A percentile compares a stretch with the other conserved stretches of the same genome.
Conservation (phyloP, 1,140 invertebrate species). For the Popillia japonica region DNA sequence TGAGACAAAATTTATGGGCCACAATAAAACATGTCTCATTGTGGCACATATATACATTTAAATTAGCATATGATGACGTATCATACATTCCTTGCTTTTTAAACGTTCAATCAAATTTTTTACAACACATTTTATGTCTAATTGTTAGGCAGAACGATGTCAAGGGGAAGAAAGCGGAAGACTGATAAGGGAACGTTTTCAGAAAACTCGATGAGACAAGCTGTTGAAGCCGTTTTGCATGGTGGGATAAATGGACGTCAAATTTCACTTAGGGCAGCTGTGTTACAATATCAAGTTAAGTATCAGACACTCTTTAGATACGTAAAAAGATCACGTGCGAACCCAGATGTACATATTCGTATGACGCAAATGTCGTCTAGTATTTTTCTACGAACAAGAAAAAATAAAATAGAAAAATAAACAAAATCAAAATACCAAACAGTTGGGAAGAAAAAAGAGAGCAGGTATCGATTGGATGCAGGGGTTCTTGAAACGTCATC, state of each 20-base stretch:
- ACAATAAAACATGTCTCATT: too few species aligned
- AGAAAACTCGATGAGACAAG: background rate
- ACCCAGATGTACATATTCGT: background rate
- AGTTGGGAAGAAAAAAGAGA: slow-evolving; percentile 53
- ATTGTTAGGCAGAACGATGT: too few species aligned
- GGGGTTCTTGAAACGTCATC: slow-evolving; percentile 58
- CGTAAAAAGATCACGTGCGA: background rate
- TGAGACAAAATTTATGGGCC: too few species aligned
- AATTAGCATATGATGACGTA: too few species aligned
- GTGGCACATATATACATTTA: too few species aligned
- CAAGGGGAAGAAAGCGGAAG: background rate
- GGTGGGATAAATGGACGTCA: background rate
- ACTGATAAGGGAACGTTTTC: background rate
- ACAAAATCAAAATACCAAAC: slow-evolving; percentile 54
- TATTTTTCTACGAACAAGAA: too few species aligned
- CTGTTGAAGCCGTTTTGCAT: background rate
- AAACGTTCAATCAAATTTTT: too few species aligned
- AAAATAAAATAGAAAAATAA: too few species aligned
- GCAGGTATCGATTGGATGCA: slow-evolving; percentile 59
- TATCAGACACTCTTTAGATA: background rate
- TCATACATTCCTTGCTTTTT: too few species aligned
- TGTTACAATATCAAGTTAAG: background rate
- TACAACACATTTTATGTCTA: too few species aligned
- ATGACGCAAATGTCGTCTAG: too few species aligned
- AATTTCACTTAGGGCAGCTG: background rate